Evolutionary conservation across 1,140 invertebrate genomes (phyloP), one percentile per base, ranked within the genome.

Genomic region (Aculops lycopersici): DNA sequence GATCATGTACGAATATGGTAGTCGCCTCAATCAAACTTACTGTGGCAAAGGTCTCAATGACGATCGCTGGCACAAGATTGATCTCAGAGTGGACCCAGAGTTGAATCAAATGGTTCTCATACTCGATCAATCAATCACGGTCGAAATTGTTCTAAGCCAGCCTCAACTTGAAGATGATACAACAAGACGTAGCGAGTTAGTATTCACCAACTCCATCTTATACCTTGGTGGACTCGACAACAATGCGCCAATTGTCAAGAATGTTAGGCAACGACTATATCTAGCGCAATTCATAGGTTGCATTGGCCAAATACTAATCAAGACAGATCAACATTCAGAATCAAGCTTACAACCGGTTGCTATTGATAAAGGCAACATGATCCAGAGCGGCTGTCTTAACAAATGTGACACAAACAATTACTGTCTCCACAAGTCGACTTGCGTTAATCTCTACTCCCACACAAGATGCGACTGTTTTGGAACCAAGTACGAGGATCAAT

Each of bases 241-340:
- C 1, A 73, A 77, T 53, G 74, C 78, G 53, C 68, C 71, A 53
- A 57, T 76, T 15, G 36, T 20, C 1, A n/a, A 8, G 24, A 8
- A n/a, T n/a, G 74, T 78, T 50, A 74, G 75, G 40, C 74, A 80
- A 1, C 79, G 78, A 56, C 81, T 81, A 50, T 75, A 79, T 24
- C 79, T 78, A 45, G 74, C 79, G 58, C 79, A 77, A 12, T 84
- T 84, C 54, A 74, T 83, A 35, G 79, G 79, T 2, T 86, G 79
- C 52, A 74, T 84, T 42, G 70, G 71, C 50, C 70, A 81, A 48
- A 71, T 84, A 54, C 67, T 74, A 8, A 59, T 83, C 17, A 72
- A 2, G 72, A 73, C 4, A 71, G 75, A 58, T 59, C 77, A 19
- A 54, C 74, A 24, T 69, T 72, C 4, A 74, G 78, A 43, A 67